Percentiles rank a stretch among this genome's conserved stretches.
phyloP scores from a whole-genome alignment of 2,113 vertebrate genomes.

The Phycodurus eques region DNA sequence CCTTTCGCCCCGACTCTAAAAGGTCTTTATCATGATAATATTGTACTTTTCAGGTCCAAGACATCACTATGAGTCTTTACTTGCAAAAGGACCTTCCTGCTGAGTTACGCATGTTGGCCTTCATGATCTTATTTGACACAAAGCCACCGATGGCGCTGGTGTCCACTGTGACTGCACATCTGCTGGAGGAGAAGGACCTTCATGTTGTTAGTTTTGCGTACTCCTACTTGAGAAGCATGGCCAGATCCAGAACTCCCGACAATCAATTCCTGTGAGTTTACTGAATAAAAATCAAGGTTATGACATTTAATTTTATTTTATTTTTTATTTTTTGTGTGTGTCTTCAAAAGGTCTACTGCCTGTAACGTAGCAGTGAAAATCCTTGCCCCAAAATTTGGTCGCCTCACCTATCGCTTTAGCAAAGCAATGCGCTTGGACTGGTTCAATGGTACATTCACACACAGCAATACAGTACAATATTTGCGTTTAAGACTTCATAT shows the following conservation, averaged over 20 bases:
- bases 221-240: constrained; percentile 73
- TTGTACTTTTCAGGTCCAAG: constrained; percentile 73
- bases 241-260: constrained; percentile 73
- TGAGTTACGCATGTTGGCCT: constrained; percentile 76
- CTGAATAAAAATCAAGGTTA: not conserved
- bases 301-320: not conserved
- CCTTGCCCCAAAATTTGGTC: constrained; percentile 71
- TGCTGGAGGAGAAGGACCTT: constrained; percentile 72
- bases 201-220: constrained; percentile 80
- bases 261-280: constrained; percentile 75
- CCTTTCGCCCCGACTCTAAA: not conserved
- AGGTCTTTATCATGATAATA: not conserved
- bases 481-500: not conserved
- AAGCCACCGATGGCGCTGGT: constrained; percentile 76
- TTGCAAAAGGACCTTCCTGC: constrained; percentile 61
- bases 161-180: constrained; percentile 67
- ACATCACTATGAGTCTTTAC: constrained; percentile 72
- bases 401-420: constrained; percentile 73
- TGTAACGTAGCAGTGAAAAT: constrained; percentile 81
- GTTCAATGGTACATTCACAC: constrained; percentile 75
- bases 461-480: not conserved
- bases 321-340: not conserved
- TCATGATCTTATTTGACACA: constrained; percentile 77
- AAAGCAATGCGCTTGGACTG: constrained; percentile 62
- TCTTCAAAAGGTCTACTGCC: constrained; percentile 71